phyloP scores from a whole-genome alignment of 2,797 vertebrate species.

The Coranthus polyacanthus region DNA sequence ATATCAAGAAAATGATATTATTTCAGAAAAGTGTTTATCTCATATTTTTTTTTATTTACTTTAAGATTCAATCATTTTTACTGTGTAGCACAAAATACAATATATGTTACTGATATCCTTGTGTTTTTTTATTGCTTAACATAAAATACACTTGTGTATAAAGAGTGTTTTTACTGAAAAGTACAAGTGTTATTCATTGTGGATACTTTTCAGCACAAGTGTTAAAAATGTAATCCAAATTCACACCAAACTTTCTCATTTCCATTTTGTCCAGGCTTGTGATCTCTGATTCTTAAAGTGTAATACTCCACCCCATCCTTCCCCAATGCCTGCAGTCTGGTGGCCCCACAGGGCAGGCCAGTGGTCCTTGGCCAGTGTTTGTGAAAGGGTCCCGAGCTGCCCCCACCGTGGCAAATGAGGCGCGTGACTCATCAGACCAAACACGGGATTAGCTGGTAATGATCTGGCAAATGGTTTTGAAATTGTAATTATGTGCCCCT shows the following conservation, averaged over 20 bases:
- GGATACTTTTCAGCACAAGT: slow-evolving; percentile 5
- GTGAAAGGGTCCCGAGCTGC: slow-evolving; percentile 68
- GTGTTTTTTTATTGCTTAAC: too few relatives aligned
- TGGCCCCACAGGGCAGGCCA: slow-evolving; percentile 43
- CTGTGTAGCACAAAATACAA: too few relatives aligned
- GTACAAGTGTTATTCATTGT: neutral
- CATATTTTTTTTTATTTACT: too few relatives aligned
- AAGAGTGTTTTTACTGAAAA: neutral
- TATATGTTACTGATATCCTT: too few relatives aligned
- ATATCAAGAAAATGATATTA: too few relatives aligned
- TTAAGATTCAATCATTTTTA: too few relatives aligned
- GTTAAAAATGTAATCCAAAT: slow-evolving; percentile 7
- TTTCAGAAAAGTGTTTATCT: too few relatives aligned
- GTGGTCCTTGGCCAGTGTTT: slow-evolving; percentile 68
- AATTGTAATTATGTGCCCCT: slow-evolving; percentile 83
- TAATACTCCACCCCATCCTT: slow-evolving; percentile 7
- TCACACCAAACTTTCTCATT: slow-evolving; percentile 33
- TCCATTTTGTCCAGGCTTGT: slow-evolving; percentile 25
- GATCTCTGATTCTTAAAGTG: slow-evolving; percentile 23
- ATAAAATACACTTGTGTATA: too few relatives aligned
- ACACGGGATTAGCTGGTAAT: slow-evolving; percentile 85
- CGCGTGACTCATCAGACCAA: slow-evolving; percentile 85
- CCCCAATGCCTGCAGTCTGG: slow-evolving; percentile 9
- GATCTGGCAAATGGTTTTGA: slow-evolving; percentile 87
- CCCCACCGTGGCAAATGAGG: slow-evolving; percentile 80